Conservation (phyloP, 2,797 vertebrate species). For the Platyrinchus mystaceus region DNA sequence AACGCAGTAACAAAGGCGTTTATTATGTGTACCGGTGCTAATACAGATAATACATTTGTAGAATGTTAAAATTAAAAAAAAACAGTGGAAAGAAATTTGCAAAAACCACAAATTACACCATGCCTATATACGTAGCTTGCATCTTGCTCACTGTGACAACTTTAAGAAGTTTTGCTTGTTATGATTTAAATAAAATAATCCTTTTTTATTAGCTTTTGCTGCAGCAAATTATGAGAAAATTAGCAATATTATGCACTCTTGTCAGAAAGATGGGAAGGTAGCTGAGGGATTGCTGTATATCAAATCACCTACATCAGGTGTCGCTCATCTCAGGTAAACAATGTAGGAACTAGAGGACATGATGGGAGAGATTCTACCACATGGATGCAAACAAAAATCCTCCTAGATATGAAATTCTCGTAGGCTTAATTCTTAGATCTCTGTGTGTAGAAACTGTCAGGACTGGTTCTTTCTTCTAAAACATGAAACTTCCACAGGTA, state of each 20-base stretch:
- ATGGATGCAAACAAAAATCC: background rate
- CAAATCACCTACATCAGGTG: background rate
- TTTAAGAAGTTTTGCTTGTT: background rate
- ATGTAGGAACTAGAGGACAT: background rate
- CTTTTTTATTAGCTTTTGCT: background rate
- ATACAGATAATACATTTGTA: background rate
- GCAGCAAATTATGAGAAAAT: background rate
- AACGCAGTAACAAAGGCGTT: background rate
- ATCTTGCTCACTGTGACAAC: background rate
- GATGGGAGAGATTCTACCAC: background rate
- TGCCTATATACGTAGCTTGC: background rate
- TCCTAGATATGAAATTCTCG: background rate
- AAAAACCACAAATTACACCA: background rate
- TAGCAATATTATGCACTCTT: background rate
- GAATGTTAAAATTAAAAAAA: background rate
- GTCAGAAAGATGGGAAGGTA: background rate
- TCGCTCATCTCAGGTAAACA: background rate
- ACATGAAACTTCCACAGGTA: background rate
- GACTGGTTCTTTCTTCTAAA: background rate
- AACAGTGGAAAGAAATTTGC: background rate
- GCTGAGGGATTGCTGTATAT: background rate
- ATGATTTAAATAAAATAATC: background rate
- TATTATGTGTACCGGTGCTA: background rate
- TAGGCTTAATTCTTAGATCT: background rate
- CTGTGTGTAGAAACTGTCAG: background rate